Conservation (phyloP, 2,797 vertebrate genomes). For the Gila robusta region DNA sequence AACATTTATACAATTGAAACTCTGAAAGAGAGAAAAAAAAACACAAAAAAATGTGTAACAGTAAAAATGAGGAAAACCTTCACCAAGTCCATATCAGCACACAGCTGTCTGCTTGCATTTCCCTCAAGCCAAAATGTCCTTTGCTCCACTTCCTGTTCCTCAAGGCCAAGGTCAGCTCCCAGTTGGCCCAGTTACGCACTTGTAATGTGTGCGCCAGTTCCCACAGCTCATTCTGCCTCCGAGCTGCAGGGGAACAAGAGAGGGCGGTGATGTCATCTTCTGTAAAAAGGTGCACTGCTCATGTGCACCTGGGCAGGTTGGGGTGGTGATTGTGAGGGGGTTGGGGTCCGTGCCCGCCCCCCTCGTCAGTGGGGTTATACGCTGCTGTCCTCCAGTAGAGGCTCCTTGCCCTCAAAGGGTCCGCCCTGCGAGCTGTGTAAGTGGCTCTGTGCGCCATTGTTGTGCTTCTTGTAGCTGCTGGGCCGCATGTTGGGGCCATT, state of each 20-base stretch:
- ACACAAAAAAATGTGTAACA: conserved; percentile 43
- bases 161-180: conserved; percentile 66
- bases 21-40: conserved; percentile 60
- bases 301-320: conserved; percentile 56
- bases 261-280: conserved; percentile 58
- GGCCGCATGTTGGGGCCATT: conserved; percentile 80
- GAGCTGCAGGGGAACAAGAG: conserved; percentile 50
- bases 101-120: conserved; percentile 16
- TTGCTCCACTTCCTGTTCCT: conserved; percentile 56
- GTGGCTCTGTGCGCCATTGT: conserved; percentile 86
- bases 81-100: conserved; percentile 55
- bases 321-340: conserved; percentile 42
- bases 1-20: conserved; percentile 57
- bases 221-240: conserved; percentile 33
- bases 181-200: conserved; percentile 13
- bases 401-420: conserved; percentile 87
- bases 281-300: conserved; percentile 15
- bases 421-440: conserved; percentile 84
- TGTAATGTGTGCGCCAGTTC: not conserved
- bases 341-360: conserved; percentile 58
- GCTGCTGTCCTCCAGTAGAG: conserved; percentile 89
- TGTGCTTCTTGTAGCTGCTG: conserved; percentile 90
- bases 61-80: conserved; percentile 64
- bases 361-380: conserved; percentile 81
- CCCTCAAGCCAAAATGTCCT: conserved; percentile 37